Base-by-base conservation (phyloP, 2,113 vertebrate genomes). In the Trogon surrucura region DNA sequence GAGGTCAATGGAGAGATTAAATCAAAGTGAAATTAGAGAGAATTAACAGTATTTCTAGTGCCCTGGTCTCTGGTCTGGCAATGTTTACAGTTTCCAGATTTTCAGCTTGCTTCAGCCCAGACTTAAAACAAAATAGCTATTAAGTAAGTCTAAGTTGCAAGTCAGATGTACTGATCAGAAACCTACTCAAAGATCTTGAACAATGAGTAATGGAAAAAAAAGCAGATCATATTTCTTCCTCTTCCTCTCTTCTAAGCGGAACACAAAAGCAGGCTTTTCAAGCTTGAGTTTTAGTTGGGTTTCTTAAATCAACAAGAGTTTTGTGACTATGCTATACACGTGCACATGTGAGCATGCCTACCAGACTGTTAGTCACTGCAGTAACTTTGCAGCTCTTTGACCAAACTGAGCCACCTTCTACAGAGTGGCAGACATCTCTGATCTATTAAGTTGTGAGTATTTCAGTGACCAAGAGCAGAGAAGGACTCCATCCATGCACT, bases 261-360 rank as follows among this genome's bases (percentile, higher is more conserved):
- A 84, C 10, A 77, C 57, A 85, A 93, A 38, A 85, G 8, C 21
- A 83, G 50, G 41, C 16, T 80, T 85, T 94, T 80, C 50, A 65
- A 13, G 17, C 36, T 73, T 47, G 19, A 15, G 32, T 53, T 87
- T 92, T 81, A 74, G 44, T 44, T 50, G 25, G 4, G 50, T 65
- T 85, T 80, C 34, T 90, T 82, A 67, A 80, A 85, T 38, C 17
- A 72, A 64, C 48, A 51, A 82, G 32, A 13, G 6, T 13, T 75
- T 60, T 69, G 64, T 80, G 79, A 57, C 22, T 8, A 6, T 16
- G 6, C 71, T 47, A 64, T 16, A 26, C 19, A 60, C 0, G 8
- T 23, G 16, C 17, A 54, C 14, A 30, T 8, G 26, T 44, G 36
- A 61, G 16, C 20, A 32, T 0, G 17, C 45, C 62, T 51, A 47